A percentile compares a stretch with the other conserved stretches of the same genome.
Evolutionary conservation across 2,113 vertebrate genomes (phyloP).

Genomic region (Myotis davidii): DNA sequence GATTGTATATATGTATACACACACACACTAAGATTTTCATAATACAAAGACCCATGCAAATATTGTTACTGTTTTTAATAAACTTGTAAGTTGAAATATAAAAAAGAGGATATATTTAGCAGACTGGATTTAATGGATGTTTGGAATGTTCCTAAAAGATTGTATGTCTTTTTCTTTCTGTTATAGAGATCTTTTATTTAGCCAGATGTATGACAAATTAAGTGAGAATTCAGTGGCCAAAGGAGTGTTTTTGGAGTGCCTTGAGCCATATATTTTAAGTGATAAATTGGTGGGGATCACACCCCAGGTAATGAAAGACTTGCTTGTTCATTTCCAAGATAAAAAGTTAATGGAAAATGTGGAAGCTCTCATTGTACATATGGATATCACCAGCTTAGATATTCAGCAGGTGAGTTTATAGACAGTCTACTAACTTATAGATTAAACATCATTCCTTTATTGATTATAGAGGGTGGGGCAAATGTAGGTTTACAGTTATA

Average conservation of each 20-base stretch:
- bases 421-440: background rate
- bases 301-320: conserved; percentile 95
- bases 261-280: conserved; percentile 94
- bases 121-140: conserved; percentile 1
- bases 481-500: background rate
- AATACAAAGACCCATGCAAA: background rate
- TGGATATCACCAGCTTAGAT: conserved; percentile 98
- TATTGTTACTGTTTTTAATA: conserved; percentile 42
- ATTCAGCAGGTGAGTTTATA: conserved; percentile 92
- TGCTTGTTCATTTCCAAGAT: conserved; percentile 95
- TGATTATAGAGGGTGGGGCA: background rate
- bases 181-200: conserved; percentile 94
- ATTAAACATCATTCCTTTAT: background rate
- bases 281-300: conserved; percentile 94
- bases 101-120: conserved; percentile 6
- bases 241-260: conserved; percentile 95
- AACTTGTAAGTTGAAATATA: conserved; percentile 15
- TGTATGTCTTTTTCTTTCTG: background rate
- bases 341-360: conserved; percentile 95
- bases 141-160: conserved; percentile 47
- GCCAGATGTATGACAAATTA: conserved; percentile 93
- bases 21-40: background rate
- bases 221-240: conserved; percentile 95
- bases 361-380: conserved; percentile 96
- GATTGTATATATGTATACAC: background rate